Percentiles rank a stretch among this genome's conserved stretches.
Conservation (phyloP, 2,113 vertebrate species). For the Esox niger region DNA sequence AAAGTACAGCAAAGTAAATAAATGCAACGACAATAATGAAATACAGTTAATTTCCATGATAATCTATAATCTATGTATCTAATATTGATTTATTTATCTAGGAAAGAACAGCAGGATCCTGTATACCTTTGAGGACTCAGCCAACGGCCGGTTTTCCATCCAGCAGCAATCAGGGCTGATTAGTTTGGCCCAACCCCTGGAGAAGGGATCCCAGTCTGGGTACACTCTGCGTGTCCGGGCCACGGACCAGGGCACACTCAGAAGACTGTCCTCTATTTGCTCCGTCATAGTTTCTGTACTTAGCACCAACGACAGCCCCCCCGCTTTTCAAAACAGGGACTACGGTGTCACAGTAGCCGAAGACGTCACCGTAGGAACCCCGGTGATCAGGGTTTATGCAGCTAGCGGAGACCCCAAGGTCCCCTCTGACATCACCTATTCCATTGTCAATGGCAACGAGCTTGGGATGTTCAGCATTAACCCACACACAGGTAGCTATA, state of each 20-base stretch:
- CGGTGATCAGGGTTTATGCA: conserved; percentile 79
- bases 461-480: conserved; percentile 83
- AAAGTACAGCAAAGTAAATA: too few species aligned
- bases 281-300: conserved; percentile 74
- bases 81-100: too few species aligned
- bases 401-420: conserved; percentile 77
- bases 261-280: conserved; percentile 69
- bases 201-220: conserved; percentile 71
- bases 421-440: conserved; percentile 79
- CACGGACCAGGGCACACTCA: conserved; percentile 76
- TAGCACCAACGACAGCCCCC: conserved; percentile 81
- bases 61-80: too few species aligned
- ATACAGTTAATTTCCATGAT: too few species aligned
- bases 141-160: conserved; percentile 80
- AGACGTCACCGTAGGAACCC: conserved; percentile 69
- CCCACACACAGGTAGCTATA: conserved; percentile 73
- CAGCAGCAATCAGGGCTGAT: conserved; percentile 80
- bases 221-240: conserved; percentile 74
- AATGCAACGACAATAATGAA: too few species aligned
- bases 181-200: conserved; percentile 75
- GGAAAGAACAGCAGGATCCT: conserved; percentile 76
- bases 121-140: conserved; percentile 75
- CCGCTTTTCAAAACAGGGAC: conserved; percentile 79
- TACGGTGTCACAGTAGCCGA: conserved; percentile 78
- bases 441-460: conserved; percentile 79